Conservation (phyloP, 1,140 invertebrate genomes). For the Lepidurus packardi region DNA sequence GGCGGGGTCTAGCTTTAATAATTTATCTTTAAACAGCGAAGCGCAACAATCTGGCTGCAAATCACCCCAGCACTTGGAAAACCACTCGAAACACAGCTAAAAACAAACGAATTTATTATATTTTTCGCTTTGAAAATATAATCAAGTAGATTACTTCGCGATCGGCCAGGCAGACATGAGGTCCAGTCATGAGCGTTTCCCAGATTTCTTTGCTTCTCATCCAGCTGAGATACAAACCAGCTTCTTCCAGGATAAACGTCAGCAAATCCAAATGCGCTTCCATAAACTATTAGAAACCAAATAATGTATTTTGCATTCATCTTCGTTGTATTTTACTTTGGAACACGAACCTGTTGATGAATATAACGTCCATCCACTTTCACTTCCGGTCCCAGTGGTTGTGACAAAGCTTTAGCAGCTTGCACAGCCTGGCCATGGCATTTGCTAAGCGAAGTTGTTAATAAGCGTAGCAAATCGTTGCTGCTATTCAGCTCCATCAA, state of each 20-base stretch:
- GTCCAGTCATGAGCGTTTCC: constrained; percentile 48
- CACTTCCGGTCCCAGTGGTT: constrained; percentile 42
- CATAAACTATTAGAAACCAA: constrained; percentile 45
- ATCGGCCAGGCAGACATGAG: constrained; percentile 48
- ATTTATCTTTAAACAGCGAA: constrained; percentile 50
- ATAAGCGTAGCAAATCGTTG: constrained; percentile 49
- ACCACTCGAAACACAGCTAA: constrained; percentile 52
- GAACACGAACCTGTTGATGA: constrained; percentile 44
- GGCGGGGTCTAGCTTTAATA: constrained; percentile 47
- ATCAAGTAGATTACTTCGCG: constrained; percentile 42
- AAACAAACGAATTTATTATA: constrained; percentile 35
- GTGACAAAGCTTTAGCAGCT: constrained; percentile 39
- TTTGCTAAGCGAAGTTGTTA: constrained; percentile 48
- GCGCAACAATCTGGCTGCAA: constrained; percentile 49
- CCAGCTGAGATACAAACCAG: constrained; percentile 50
- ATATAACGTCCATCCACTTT: constrained; percentile 49
- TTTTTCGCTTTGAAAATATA: background rate
- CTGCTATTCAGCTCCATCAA: constrained; percentile 29
- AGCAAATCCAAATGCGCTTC: constrained; percentile 50
- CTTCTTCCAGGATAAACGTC: constrained; percentile 51
- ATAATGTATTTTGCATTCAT: constrained; percentile 29
- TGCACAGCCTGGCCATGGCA: constrained; percentile 47
- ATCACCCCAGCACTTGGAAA: constrained; percentile 49
- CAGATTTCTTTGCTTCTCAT: constrained; percentile 50
- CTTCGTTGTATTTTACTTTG: background rate